Evolutionary conservation across 2,113 vertebrate species (phyloP).

Genomic region (Hemichromis elongatus): DNA sequence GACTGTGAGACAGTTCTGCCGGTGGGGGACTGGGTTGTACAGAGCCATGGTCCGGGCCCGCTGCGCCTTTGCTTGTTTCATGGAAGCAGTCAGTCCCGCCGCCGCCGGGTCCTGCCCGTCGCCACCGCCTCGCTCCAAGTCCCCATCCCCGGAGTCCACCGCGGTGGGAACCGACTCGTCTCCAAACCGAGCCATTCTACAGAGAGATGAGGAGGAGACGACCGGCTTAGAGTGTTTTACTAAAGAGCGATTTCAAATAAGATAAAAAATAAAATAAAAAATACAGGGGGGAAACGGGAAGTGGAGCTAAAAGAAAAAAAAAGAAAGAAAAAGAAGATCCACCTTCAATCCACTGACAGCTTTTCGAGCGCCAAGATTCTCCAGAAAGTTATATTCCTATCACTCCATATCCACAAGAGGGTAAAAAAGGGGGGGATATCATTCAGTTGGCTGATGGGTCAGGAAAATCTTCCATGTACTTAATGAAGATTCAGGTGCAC

Average conservation of each 20-base stretch:
- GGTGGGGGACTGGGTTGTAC: constrained; percentile 93
- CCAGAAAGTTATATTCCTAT: constrained; percentile 46
- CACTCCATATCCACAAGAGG: constrained; percentile 43
- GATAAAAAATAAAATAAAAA: too few relatives aligned
- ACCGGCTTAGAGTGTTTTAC: constrained; percentile 6
- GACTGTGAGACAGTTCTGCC: constrained; percentile 97
- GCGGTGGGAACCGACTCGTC: constrained; percentile 83
- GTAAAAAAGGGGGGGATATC: background rate
- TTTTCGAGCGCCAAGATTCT: constrained; percentile 31
- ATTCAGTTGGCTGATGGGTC: background rate
- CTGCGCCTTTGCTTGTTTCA: constrained; percentile 95
- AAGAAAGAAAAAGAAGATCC: constrained; percentile 2
- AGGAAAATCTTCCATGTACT: constrained; percentile 24
- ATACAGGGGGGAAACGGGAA: background rate
- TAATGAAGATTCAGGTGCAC: background rate
- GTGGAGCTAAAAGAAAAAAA: background rate
- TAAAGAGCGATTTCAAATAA: background rate
- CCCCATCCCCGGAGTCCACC: constrained; percentile 83
- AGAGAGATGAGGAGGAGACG: constrained; percentile 43
- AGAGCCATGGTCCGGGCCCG: constrained; percentile 96
- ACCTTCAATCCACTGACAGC: constrained; percentile 50
- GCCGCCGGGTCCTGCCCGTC: constrained; percentile 77
- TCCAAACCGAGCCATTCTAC: constrained; percentile 96
- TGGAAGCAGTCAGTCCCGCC: constrained; percentile 77
- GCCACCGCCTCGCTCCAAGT: constrained; percentile 80